These are phyloP conservation scores for Elephantulus edwardii DNA, from an alignment of 2,113 vertebrate species.

Conservation along the genomic window DNA sequence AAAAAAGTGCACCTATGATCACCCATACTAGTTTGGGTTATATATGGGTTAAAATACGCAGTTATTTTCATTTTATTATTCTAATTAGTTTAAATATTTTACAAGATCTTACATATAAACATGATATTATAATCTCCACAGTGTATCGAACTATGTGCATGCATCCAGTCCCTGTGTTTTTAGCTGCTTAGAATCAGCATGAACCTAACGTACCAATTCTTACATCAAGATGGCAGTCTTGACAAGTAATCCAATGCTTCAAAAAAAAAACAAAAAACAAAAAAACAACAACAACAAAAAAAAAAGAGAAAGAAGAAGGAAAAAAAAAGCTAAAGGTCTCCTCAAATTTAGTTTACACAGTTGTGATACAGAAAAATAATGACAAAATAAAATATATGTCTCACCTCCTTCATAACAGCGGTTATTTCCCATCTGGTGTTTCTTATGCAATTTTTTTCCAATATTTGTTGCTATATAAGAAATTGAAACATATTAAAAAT, in stretches of 20 bases:
- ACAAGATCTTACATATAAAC: constrained; percentile 30
- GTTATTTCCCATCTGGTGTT: background rate
- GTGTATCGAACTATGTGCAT: background rate
- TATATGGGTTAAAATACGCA: background rate
- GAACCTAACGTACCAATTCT: background rate
- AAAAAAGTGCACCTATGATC: background rate
- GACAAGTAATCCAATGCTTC: background rate
- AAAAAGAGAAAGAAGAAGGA: no score
- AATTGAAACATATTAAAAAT: constrained; percentile 13
- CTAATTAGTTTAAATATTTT: constrained; percentile 42
- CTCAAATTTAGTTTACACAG: background rate
- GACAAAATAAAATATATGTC: constrained; percentile 4
- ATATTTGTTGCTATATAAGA: background rate
- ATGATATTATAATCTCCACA: background rate
- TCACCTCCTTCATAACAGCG: background rate
- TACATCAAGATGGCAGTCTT: background rate
- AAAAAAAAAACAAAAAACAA: no score
- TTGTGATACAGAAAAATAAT: background rate
- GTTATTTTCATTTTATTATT: constrained; percentile 20
- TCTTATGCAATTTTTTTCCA: background rate
- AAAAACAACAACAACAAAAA: no score
- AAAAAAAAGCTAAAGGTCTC: background rate
- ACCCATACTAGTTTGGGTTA: background rate
- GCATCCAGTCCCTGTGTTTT: background rate
- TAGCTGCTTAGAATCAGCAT: constrained; percentile 1